These are phyloP conservation scores for Girardinus metallicus DNA, from an alignment of 2,797 vertebrate genomes.

Conservation along the genomic window DNA sequence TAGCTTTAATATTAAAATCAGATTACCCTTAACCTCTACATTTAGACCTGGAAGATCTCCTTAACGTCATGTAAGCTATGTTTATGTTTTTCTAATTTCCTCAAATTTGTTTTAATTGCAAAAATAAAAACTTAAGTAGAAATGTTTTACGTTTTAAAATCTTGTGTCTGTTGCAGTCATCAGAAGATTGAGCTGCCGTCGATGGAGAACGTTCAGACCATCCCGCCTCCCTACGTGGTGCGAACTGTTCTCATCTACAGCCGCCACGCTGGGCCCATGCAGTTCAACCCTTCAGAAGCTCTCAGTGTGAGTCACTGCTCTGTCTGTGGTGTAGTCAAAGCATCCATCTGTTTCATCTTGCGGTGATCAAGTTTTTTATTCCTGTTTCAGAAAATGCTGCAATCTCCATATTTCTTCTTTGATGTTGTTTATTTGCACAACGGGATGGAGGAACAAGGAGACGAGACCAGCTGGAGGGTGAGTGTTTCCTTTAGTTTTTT, in stretches of 20 bases:
- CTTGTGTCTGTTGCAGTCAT: slow-evolving; percentile 73
- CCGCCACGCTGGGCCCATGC: slow-evolving; percentile 87
- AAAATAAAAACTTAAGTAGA: not conserved
- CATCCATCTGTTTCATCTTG: not conserved
- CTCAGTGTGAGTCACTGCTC: slow-evolving; percentile 80
- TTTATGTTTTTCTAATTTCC: not conserved
- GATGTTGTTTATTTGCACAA: slow-evolving; percentile 95
- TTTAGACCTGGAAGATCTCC: slow-evolving; percentile 93
- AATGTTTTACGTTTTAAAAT: not conserved
- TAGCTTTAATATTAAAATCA: not conserved
- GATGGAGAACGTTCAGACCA: slow-evolving; percentile 91
- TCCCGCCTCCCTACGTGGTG: slow-evolving; percentile 92
- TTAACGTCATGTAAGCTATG: slow-evolving; percentile 91
- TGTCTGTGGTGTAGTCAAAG: not conserved
- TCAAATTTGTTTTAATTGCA: not conserved
- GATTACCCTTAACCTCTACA: slow-evolving; percentile 73
- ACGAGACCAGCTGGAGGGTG: slow-evolving; percentile 92
- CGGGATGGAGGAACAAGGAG: slow-evolving; percentile 88
- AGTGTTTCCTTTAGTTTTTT: slow-evolving; percentile 30
- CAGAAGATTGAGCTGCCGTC: slow-evolving; percentile 92
- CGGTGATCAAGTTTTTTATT: slow-evolving; percentile 17
- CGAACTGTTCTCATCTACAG: slow-evolving; percentile 91
- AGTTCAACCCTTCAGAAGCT: slow-evolving; percentile 86
- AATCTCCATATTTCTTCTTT: slow-evolving; percentile 96
- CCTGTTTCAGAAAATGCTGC: slow-evolving; percentile 89